Base-by-base conservation (phyloP, 1,140 invertebrate species). In the Tachypleus tridentatus region DNA sequence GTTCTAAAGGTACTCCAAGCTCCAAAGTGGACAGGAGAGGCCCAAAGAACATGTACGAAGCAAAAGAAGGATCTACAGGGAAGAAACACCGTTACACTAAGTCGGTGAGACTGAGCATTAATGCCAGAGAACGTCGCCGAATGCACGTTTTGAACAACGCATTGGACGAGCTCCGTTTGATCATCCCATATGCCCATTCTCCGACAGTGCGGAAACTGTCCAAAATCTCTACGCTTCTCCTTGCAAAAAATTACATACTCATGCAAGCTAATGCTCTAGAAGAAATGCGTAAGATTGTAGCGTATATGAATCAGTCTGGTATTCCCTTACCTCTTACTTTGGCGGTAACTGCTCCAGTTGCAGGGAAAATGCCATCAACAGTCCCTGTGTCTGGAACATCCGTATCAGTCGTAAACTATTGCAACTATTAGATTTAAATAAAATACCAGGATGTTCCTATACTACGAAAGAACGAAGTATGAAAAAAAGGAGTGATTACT, bases 241-340 rank as follows among this genome's bases (percentile, higher is more conserved):
- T 99, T 59, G 97, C 97, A 58, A 98, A 98, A 77, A 99, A 99
- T 80, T 98, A 96, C 77, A 99, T 99, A 72, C 83, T 98, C n/a
- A 97, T 98, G 94, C 91, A 97, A 76, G 83, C 75, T 4, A 96
- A 94, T 75, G 92, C 92, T 5, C 79, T 97, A 50, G 92, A 97
- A 67, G 93, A 97, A 76, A 79, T 97, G 67, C 82, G 90, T 72
- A 82, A 82, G 29, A 77, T 84, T 62, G 79, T 84, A 60, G 76
- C 77, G 49, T 84, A 82, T 67, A 77, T 84, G 70, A 82, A 82
- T 83, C 86, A 87, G 77, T 74, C 73, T 29, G 73, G 73, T 8
- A 71, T 77, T 61, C 74, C 77, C 10, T 67, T 79, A 51, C 76
- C 78, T 3, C 74, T 73, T 47, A 62, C 63, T 4, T 61, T 69